Evolutionary conservation across 2,797 vertebrate genomes (phyloP), one percentile per base, ranked within the genome.

Genomic region (Sebastes goodei): DNA sequence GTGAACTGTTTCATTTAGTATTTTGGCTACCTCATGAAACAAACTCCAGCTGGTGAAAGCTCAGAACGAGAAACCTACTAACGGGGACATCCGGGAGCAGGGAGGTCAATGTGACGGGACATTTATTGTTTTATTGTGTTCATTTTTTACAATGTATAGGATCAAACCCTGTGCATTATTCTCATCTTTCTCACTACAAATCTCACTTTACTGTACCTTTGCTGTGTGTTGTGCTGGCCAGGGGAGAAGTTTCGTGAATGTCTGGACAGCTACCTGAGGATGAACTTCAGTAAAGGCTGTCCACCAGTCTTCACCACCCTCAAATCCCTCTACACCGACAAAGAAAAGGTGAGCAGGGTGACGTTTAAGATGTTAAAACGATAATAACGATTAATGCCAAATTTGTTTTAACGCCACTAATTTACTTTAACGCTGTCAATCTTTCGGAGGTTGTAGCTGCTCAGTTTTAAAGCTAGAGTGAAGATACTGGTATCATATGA

Each of bases 251-350:
- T 98, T 93, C 94, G 95, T 89, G 96, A 97, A 81, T 98, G 97
- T 94, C 93, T 98, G 95, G 97, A 98, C 95, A 97, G 96, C 81
- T 98, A 97, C 92, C 96, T 98, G 90, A 96, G 97, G 94, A 97
- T 98, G 96, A 98, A 98, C 95, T 98, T 98, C 94, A 98, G 97
- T 90, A 98, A 98, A 92, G 97, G 97, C 76, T 98, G 97, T 64
- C 97, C 97, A 7, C 97, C 97, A 0, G 97, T 98, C 84, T 98
- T 98, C 88, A 98, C 97, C 74, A 98, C 97, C 65, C 95, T 98
- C 89, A 96, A 97, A 74, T 97, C 97, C 0, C 93, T 98, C 53
- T 98, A 98, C 86, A 94, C 94, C 88, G 64, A 81, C 59, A 72
- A 66, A 72, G 85, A 75, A 14, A 84, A 98, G 97, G 97, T 97